A percentile compares a stretch with the other conserved stretches of the same genome.
These are phyloP conservation scores for Paramuricea clavata DNA, from an alignment of 92 coral and sea anemone genomes.

Conservation along the genomic window DNA sequence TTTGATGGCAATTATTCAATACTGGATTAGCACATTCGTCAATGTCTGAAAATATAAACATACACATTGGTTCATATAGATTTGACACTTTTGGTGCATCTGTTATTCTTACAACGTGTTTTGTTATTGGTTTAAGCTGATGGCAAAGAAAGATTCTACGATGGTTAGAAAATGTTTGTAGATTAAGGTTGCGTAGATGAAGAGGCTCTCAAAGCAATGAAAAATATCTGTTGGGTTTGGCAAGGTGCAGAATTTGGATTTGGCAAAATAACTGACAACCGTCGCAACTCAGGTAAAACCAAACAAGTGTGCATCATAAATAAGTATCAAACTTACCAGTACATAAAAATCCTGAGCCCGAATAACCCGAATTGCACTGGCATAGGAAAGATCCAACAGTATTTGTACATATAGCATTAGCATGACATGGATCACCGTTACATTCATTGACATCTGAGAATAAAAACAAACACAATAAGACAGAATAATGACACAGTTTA, in stretches of 20 bases:
- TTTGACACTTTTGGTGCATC: not conserved
- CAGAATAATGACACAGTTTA: not conserved
- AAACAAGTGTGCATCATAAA: not conserved
- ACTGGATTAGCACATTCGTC: conserved; percentile 63
- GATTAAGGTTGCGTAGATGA: too few relatives aligned
- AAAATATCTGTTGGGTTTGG: too few relatives aligned
- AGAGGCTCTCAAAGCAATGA: too few relatives aligned
- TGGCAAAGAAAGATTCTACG: too few relatives aligned
- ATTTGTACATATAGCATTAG: conserved; percentile 48
- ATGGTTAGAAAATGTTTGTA: too few relatives aligned
- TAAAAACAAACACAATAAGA: not conserved
- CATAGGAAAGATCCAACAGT: conserved; percentile 48
- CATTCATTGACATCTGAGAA: conserved; percentile 63
- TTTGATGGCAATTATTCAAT: conserved; percentile 56
- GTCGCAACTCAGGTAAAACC: not conserved
- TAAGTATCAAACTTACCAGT: conserved; percentile 12
- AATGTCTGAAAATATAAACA: conserved; percentile 45
- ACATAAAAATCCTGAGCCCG: conserved; percentile 27
- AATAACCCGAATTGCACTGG: conserved; percentile 36
- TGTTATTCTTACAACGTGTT: too few relatives aligned
- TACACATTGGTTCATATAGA: not conserved
- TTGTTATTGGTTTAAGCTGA: not conserved
- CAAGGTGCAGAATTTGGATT: too few relatives aligned
- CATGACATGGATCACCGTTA: conserved; percentile 26
- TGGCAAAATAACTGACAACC: too few relatives aligned